Conservation (phyloP, 2,797 vertebrate species). For the Falco biarmicus region DNA sequence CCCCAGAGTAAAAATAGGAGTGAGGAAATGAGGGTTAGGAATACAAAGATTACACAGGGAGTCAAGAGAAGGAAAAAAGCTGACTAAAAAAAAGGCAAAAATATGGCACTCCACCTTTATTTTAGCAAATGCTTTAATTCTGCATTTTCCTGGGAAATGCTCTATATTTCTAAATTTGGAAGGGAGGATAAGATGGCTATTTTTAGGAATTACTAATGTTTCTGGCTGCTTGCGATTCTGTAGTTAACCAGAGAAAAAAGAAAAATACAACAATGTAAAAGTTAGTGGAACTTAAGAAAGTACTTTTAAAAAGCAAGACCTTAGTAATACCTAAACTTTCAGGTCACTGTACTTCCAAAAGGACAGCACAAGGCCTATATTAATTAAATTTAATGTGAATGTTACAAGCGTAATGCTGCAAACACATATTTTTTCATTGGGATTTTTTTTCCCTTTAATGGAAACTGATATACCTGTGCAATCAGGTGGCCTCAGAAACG, state of each 20-base stretch:
- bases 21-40: not conserved
- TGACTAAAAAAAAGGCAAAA: slow-evolving; percentile 11
- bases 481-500: not conserved
- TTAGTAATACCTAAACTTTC: not conserved
- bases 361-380: not conserved
- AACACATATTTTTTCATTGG: not conserved
- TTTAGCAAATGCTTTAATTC: slow-evolving; percentile 19
- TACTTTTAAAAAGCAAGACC: not conserved
- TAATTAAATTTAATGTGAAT: not conserved
- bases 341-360: not conserved
- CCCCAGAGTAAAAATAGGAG: not conserved
- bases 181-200: slow-evolving; percentile 8
- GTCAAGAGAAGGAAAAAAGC: not conserved
- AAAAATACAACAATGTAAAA: not conserved
- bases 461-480: not conserved
- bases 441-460: not conserved
- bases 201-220: slow-evolving; percentile 41
- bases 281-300: not conserved
- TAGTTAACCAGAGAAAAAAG: slow-evolving; percentile 6
- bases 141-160: slow-evolving; percentile 22
- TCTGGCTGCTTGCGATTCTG: not conserved
- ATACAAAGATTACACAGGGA: not conserved
- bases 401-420: not conserved
- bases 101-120: slow-evolving; percentile 7
- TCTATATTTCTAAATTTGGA: slow-evolving; percentile 29